phyloP scores from a whole-genome alignment of 2,113 vertebrate species.

The Psettodes erumei region DNA sequence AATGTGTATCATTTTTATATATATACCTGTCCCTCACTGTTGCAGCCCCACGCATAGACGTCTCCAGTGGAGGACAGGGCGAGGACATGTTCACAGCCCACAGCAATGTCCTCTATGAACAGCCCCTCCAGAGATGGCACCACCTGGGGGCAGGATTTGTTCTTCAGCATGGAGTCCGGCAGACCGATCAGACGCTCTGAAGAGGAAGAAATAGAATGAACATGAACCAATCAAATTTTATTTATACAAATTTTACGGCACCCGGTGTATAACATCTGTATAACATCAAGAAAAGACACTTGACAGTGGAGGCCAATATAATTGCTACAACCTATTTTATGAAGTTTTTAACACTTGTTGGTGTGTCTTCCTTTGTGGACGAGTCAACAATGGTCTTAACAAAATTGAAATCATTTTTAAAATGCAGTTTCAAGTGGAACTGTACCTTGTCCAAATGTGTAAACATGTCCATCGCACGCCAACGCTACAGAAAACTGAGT shows the following conservation, averaged over 20 bases:
- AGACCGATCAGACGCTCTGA: constrained; percentile 85
- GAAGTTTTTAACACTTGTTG: neutral
- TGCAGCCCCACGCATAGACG: constrained; percentile 85
- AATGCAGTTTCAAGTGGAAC: neutral
- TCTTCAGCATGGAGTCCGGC: constrained; percentile 85
- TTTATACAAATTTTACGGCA: too few relatives aligned
- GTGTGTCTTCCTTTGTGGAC: too few relatives aligned
- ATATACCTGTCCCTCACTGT: constrained; percentile 87
- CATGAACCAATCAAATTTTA: neutral
- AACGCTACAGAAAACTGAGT: constrained; percentile 86
- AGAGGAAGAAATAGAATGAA: too few relatives aligned
- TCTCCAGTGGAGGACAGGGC: constrained; percentile 83
- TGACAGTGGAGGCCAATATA: neutral
- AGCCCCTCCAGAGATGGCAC: constrained; percentile 83
- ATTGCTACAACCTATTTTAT: neutral
- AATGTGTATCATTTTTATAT: neutral
- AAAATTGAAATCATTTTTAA: neutral
- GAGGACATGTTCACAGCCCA: constrained; percentile 85
- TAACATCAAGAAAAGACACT: neutral
- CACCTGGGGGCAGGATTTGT: constrained; percentile 83
- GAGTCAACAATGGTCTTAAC: neutral
- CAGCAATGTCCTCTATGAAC: constrained; percentile 83
- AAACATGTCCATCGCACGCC: constrained; percentile 82
- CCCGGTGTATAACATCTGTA: too few relatives aligned
- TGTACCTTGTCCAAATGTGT: constrained; percentile 87